These are phyloP conservation scores for Lordiphosa andalusiaca DNA, from an alignment of 2,888 invertebrate genomes.

Conservation along the genomic window DNA sequence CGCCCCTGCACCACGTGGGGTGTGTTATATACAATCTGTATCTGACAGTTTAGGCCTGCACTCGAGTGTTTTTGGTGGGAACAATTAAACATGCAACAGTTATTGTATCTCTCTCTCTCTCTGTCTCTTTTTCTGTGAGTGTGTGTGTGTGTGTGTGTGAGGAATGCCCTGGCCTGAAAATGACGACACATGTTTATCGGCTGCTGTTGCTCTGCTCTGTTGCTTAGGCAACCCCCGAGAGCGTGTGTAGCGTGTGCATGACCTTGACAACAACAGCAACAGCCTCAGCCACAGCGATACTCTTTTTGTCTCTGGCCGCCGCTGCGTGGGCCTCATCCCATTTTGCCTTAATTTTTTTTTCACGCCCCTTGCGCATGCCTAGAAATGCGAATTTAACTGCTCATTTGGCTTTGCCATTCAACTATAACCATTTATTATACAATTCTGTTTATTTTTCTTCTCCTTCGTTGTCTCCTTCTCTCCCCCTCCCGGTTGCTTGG, in stretches of 20 bases:
- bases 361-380: slow-evolving; percentile 26
- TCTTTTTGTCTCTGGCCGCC: slow-evolving; percentile 2
- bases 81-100: slow-evolving; percentile 70
- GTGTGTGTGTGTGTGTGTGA: slow-evolving; percentile 35
- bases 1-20: slow-evolving; percentile 35
- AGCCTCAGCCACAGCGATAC: slow-evolving; percentile 30
- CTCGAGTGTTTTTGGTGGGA: slow-evolving; percentile 50
- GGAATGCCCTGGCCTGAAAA: slow-evolving; percentile 59
- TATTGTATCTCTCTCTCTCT: slow-evolving; percentile 36
- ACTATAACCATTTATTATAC: slow-evolving; percentile 38
- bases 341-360: slow-evolving; percentile 12
- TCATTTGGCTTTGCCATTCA: slow-evolving; percentile 11
- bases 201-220: slow-evolving; percentile 26
- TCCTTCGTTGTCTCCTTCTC: slow-evolving; percentile 3
- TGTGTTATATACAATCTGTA: slow-evolving; percentile 25
- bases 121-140: slow-evolving; percentile 19
- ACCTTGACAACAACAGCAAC: slow-evolving; percentile 59
- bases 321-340: slow-evolving; percentile 4
- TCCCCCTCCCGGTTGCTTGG: background rate
- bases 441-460: slow-evolving; percentile 44
- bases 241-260: slow-evolving; percentile 22
- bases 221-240: slow-evolving; percentile 58
- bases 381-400: slow-evolving; percentile 13
- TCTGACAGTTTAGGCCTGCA: slow-evolving; percentile 23
- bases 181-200: slow-evolving; percentile 67